phyloP scores from a whole-genome alignment of 1,140 invertebrate genomes.

The Macrobrachium rosenbergii region DNA sequence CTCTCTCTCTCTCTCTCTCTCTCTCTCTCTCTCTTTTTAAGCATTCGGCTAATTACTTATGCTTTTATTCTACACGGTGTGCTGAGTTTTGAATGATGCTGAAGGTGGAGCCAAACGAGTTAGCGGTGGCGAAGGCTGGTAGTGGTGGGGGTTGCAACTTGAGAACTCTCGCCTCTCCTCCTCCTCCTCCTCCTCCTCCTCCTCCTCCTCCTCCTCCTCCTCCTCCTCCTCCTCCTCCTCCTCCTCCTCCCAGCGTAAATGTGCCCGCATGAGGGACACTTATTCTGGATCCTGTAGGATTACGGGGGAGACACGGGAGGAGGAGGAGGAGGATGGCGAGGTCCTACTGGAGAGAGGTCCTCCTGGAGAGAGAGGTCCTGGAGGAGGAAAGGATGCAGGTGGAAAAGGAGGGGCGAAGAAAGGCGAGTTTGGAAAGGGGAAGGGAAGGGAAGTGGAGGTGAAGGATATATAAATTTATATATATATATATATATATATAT shows the following conservation, averaged over 20 bases:
- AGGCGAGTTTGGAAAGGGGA: neutral
- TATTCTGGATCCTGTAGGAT: neutral
- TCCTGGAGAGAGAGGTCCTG: neutral
- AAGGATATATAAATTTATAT: too few species aligned
- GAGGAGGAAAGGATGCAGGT: neutral
- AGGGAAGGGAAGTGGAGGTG: neutral
- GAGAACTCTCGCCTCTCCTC: neutral
- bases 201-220: neutral
- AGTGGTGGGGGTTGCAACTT: neutral
- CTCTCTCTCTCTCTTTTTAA: too few species aligned
- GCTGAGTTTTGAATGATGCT: too few species aligned
- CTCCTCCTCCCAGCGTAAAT: slow-evolving; percentile 41
- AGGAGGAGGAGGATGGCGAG: slow-evolving; percentile 5
- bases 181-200: too few species aligned
- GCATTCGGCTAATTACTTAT: too few species aligned
- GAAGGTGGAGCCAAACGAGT: too few species aligned
- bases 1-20: too few species aligned
- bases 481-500: too few species aligned
- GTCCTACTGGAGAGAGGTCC: neutral
- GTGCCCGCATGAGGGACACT: slow-evolving; percentile 51
- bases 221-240: too few species aligned
- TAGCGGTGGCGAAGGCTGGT: neutral
- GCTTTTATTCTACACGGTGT: too few species aligned
- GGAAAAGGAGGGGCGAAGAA: neutral
- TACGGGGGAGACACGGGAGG: neutral